Evolutionary conservation across 2,113 vertebrate species (phyloP).

Genomic region (Megatriorchis doriae): DNA sequence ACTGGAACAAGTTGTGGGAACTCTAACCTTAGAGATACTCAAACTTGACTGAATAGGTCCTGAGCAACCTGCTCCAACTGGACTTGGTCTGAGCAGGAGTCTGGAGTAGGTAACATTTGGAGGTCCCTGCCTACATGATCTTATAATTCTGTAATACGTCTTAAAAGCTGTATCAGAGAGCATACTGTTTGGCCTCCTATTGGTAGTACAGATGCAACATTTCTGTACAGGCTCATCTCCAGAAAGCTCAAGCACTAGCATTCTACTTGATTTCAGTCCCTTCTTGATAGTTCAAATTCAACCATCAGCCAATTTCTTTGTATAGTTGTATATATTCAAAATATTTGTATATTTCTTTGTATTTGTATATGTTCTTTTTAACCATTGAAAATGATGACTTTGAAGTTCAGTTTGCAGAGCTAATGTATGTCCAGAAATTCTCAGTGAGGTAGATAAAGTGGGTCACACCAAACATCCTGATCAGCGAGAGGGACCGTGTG

Average conservation of each 20-base stretch:
- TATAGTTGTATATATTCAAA: neutral
- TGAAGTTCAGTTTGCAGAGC: neutral
- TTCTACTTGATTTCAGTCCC: neutral
- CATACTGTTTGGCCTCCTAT: neutral
- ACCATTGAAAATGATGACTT: neutral
- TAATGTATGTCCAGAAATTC: neutral
- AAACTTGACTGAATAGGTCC: neutral
- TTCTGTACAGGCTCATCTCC: neutral
- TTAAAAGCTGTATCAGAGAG: neutral
- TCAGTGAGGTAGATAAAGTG: neutral
- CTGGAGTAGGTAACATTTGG: neutral
- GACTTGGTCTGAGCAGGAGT: neutral
- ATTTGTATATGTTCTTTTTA: neutral
- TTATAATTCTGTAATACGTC: neutral
- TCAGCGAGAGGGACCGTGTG: neutral
- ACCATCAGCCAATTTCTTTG: neutral
- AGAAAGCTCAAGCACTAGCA: neutral
- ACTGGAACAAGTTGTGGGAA: neutral
- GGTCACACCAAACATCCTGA: neutral
- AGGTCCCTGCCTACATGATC: neutral
- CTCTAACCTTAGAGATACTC: neutral
- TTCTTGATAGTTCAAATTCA: neutral
- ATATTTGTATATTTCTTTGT: neutral
- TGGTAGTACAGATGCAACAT: neutral
- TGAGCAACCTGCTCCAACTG: neutral